A percentile compares a stretch with the other conserved stretches of the same genome.
These are phyloP conservation scores for Acromyrmex heyeri DNA, from an alignment of 1,140 invertebrate genomes.

Conservation along the genomic window DNA sequence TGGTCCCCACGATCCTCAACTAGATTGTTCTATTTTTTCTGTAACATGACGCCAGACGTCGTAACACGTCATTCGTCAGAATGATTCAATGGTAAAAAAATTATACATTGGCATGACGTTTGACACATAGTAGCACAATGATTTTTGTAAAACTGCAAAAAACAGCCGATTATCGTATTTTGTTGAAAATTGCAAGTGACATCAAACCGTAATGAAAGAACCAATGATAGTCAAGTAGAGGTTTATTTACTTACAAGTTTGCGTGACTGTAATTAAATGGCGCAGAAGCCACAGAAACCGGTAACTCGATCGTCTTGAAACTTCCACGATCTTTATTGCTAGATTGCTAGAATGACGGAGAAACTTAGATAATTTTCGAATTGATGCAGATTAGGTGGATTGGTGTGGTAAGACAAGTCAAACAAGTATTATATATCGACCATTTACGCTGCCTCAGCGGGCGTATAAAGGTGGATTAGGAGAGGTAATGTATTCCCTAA, in stretches of 20 bases:
- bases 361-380: slow-evolving; percentile 49
- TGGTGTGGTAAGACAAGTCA: slow-evolving; percentile 9
- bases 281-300: not conserved
- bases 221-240: not conserved
- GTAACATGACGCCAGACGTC: not conserved
- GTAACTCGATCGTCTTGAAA: not conserved
- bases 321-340: slow-evolving; percentile 28
- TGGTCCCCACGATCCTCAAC: slow-evolving; percentile 10
- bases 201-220: not conserved
- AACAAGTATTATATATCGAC: slow-evolving; percentile 42
- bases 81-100: not conserved
- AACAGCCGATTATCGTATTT: not conserved
- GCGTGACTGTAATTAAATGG: slow-evolving; percentile 36
- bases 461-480: slow-evolving; percentile 47
- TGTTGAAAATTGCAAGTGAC: not conserved
- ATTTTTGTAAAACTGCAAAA: not conserved
- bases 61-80: not conserved
- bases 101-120: not conserved
- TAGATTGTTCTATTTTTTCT: slow-evolving; percentile 9
- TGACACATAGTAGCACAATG: not conserved
- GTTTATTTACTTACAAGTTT: slow-evolving; percentile 12
- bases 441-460: slow-evolving; percentile 12
- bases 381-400: slow-evolving; percentile 34
- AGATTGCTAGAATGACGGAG: not conserved
- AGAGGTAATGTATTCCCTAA: slow-evolving; percentile 23